A percentile compares a stretch with the other conserved stretches of the same genome.
These are phyloP conservation scores for Emydoidea blandingii DNA, from an alignment of 2,797 vertebrate genomes.

Conservation along the genomic window DNA sequence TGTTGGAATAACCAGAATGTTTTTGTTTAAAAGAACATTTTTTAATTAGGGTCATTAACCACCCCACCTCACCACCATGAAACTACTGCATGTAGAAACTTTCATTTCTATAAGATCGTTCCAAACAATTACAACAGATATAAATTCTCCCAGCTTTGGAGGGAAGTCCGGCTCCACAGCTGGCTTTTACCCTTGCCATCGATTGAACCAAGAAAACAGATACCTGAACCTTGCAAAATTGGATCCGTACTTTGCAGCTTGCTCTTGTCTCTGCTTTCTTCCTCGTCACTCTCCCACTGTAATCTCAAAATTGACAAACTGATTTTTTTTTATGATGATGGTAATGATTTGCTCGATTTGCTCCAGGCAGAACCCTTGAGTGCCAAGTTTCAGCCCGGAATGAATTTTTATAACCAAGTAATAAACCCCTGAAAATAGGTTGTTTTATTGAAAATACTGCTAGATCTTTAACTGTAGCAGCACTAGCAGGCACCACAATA, in stretches of 20 bases:
- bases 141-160: neutral
- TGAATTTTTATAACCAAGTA: neutral
- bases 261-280: neutral
- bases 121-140: conserved; percentile 4
- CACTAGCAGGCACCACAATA: neutral
- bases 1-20: neutral
- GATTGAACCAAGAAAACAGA: conserved; percentile 16
- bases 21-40: neutral
- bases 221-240: conserved; percentile 7
- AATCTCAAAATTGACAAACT: neutral
- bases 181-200: neutral
- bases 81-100: neutral
- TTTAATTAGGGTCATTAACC: neutral
- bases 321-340: neutral
- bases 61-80: neutral
- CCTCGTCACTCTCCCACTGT: neutral
- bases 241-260: neutral
- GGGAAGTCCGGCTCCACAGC: neutral
- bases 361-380: neutral
- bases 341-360: neutral
- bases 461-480: neutral
- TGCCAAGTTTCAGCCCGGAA: neutral
- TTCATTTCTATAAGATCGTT: neutral
- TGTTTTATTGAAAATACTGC: conserved; percentile 20
- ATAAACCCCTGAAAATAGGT: neutral